These are phyloP conservation scores for Phyto melanocephala DNA, from an alignment of 2,888 invertebrate species.

Conservation along the genomic window DNA sequence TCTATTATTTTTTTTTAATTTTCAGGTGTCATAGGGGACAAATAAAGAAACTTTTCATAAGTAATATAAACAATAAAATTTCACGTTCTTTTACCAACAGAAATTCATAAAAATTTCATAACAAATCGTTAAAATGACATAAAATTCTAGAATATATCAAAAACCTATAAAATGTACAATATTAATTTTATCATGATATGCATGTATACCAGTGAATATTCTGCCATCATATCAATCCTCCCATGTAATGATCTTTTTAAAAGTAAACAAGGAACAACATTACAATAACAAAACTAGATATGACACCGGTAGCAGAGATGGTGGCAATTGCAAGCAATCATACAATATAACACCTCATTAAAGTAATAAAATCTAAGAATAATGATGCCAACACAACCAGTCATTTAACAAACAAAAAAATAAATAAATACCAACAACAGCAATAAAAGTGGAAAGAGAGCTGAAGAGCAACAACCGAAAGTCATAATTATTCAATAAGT, in stretches of 20 bases:
- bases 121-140: constrained; percentile 77
- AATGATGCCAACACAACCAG: constrained; percentile 51
- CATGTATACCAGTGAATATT: background rate
- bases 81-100: background rate
- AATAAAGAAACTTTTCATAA: background rate
- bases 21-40: constrained; percentile 29
- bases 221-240: constrained; percentile 24
- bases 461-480: constrained; percentile 65
- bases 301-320: constrained; percentile 52
- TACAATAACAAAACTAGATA: constrained; percentile 25
- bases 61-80: constrained; percentile 15
- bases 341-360: constrained; percentile 73
- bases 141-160: constrained; percentile 69
- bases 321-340: constrained; percentile 67
- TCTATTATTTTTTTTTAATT: background rate
- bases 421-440: constrained; percentile 22
- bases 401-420: constrained; percentile 16
- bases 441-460: constrained; percentile 9
- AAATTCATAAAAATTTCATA: constrained; percentile 68
- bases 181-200: constrained; percentile 69
- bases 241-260: background rate
- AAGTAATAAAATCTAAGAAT: constrained; percentile 71
- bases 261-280: constrained; percentile 7
- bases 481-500: constrained; percentile 73
- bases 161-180: constrained; percentile 70